phyloP scores from a whole-genome alignment of 2,113 vertebrate species.

The Rhea americana region DNA sequence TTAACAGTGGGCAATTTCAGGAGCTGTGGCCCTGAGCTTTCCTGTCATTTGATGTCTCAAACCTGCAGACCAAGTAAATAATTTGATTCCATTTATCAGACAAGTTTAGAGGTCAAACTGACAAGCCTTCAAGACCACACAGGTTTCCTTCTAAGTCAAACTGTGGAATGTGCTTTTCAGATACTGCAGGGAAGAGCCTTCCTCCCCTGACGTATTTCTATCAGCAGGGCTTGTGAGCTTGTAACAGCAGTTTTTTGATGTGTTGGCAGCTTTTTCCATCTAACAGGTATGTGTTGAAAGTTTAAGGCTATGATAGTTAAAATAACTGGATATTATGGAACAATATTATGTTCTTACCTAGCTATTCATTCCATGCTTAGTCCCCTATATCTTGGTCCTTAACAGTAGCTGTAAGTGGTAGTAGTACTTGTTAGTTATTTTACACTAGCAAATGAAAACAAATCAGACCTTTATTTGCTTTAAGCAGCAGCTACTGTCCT shows the following conservation, averaged over 20 bases:
- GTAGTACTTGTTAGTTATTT: slow-evolving; percentile 18
- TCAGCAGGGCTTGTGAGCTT: slow-evolving; percentile 26
- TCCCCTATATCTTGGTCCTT: neutral
- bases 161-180: neutral
- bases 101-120: slow-evolving; percentile 60
- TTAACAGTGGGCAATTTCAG: slow-evolving; percentile 7
- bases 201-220: slow-evolving; percentile 30
- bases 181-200: slow-evolving; percentile 7
- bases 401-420: neutral
- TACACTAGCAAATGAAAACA: slow-evolving; percentile 20
- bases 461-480: neutral
- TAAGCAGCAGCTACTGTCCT: neutral
- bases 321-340: neutral
- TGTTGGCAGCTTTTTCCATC: slow-evolving; percentile 25
- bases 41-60: slow-evolving; percentile 2
- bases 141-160: neutral
- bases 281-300: slow-evolving; percentile 8
- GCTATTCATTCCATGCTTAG: neutral
- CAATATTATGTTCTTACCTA: neutral
- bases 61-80: slow-evolving; percentile 35
- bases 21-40: slow-evolving; percentile 2
- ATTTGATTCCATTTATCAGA: slow-evolving; percentile 32
- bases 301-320: neutral
- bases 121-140: slow-evolving; percentile 57
- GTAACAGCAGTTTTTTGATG: slow-evolving; percentile 14